Base-by-base conservation (phyloP, 2,888 invertebrate species). In the Augiades crinisus region DNA sequence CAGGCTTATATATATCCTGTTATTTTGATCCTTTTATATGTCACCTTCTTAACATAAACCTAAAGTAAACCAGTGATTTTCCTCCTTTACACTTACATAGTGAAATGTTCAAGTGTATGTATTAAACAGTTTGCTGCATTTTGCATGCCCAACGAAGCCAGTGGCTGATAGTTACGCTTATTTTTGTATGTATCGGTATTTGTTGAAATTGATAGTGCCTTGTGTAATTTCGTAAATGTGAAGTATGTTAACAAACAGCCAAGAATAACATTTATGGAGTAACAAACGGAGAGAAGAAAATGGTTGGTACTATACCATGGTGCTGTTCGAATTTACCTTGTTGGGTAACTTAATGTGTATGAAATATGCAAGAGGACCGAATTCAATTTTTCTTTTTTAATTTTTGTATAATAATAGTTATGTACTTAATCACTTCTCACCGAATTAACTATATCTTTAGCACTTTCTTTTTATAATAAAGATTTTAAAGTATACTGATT, bases 371-470 rank as follows among this genome's bases (percentile, higher is more conserved):
- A 40, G 27, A 41, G 27, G 21, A 41, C 34, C 22, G 31, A 49
- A 50, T 49, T 34, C 31, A 38, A 31, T 31, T 13, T 12, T 43
- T 19, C 19, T 36, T 43, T 24, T 41, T 37, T 61, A 54, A 31
- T 45, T 46, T 50, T 47, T 16, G 53, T 55, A 56, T 44, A 30
- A 45, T 50, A 51, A n/a, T 30, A 43, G 24, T 22, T 54, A 56
- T 63, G 64, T 78, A 73, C 64, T 68, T 78, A 72, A 65, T 64
- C 64, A 70, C 81, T 84, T 85, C 85, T 85, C 85, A 86, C 85
- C 86, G 86, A 87, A 87, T 85, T 86, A 82, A 81, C 74, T 73
- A 69, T 61, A 37, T 51, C 37, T 68, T 71, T 77, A 81, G 78
- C 76, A 78, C 76, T 49, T 55, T 59, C 56, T 55, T 56, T 64